Percentiles rank a stretch among this genome's conserved stretches.
These are phyloP conservation scores for Luidia sarsii DNA, from an alignment of 53 echinoderm and acorn worm species.

Conservation along the genomic window DNA sequence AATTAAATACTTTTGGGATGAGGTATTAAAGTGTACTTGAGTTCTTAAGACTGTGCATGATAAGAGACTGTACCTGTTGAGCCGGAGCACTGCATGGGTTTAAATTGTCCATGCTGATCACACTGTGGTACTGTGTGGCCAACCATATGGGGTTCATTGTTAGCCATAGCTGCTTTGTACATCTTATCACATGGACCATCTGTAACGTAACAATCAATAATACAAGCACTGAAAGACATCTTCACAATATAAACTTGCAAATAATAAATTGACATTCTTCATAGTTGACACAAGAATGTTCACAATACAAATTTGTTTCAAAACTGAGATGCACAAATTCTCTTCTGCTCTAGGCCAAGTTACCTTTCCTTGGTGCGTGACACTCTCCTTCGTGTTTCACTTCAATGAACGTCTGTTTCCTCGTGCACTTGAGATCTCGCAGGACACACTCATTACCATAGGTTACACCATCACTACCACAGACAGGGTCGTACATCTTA, in stretches of 20 bases:
- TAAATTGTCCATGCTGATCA: conserved; percentile 2
- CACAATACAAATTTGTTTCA: background rate
- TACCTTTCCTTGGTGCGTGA: background rate
- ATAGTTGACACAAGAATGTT: no score
- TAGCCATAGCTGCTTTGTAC: background rate
- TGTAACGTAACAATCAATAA: no score
- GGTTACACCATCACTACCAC: conserved; percentile 30
- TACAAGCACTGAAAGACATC: no score
- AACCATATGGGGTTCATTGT: background rate
- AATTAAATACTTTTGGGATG: background rate
- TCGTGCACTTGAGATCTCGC: background rate
- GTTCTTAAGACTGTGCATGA: background rate
- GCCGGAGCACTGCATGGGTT: conserved; percentile 39
- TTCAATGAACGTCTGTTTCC: conserved; percentile 30
- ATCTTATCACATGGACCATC: conserved; percentile 4
- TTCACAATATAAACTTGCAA: no score
- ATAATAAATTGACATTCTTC: no score
- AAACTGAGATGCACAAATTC: background rate
- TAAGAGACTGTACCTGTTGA: conserved; percentile 11
- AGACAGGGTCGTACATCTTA: conserved; percentile 27
- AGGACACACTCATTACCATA: conserved; percentile 30
- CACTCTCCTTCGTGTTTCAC: background rate
- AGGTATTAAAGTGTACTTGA: no score
- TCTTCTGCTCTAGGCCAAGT: no score
- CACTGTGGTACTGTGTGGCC: conserved; percentile 29